Base-by-base conservation (phyloP, 1,140 invertebrate species). In the Lepidurus arcticus region DNA sequence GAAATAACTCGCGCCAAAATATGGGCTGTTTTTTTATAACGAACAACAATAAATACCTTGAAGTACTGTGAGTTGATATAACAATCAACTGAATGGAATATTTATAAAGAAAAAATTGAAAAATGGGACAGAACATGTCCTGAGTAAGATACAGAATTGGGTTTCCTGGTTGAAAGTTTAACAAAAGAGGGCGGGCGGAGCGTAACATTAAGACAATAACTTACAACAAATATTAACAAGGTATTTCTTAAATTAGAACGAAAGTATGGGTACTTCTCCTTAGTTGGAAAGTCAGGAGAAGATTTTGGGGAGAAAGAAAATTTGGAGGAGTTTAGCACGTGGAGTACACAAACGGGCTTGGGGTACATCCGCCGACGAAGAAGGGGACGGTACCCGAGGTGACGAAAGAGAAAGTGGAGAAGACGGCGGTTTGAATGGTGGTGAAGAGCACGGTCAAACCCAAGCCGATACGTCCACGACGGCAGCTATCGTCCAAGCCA, bases 361-460 rank as follows among this genome's bases (percentile, higher is more conserved):
- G 78, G 24, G 78, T 78, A 44, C 78, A 78, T 73, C 45, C 44
- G 21, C 75, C 73, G 42, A 78, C 42, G 44, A 75, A 78, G 44
- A 78, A 78, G 21, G 73, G 44, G 11, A 75, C 53, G 16, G 73
- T 74, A 24, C 73, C 75, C 5, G 10, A 34, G 44, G 78, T 78
- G 44, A 78, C 1, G 73, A 21, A 45, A 5, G 21, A 47, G 73
- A 42, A 47, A 44, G 73, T 45, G 21, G 78, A 75, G 73, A 73
- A 47, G 44, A 74, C 42, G 8, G 42, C 21, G 16, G 78, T 75
- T 44, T 47, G 44, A 16, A 74, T 13, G n/a, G 43, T 74, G 44
- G 78, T 78, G 42, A 74, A 74, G 73, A 78, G 42, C n/a, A 78
- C 44, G 13, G 78, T 78, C 26, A 78, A 24, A 73, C 34, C 44